A percentile compares a stretch with the other conserved stretches of the same genome.
Conservation (phyloP, 2,113 vertebrate genomes). For the Dendropsophus ebraccatus region DNA sequence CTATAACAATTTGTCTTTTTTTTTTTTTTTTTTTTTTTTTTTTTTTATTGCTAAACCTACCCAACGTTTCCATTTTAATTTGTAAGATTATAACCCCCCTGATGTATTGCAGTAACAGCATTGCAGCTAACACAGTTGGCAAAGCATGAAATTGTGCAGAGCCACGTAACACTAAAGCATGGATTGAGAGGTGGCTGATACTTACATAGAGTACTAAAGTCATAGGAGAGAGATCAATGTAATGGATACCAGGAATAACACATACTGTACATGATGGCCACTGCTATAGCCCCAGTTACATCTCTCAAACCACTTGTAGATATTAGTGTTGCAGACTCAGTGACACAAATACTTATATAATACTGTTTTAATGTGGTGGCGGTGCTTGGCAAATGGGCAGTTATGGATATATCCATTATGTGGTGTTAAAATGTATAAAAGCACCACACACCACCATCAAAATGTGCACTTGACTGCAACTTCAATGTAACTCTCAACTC, state of each 20-base stretch:
- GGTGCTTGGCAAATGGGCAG: too few relatives aligned
- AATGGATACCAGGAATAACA: not conserved
- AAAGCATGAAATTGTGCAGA: constrained; percentile 17
- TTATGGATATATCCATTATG: too few relatives aligned
- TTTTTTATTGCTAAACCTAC: constrained; percentile 28
- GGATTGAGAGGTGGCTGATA: constrained; percentile 31
- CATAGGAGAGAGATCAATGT: too few relatives aligned
- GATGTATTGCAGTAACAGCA: not conserved
- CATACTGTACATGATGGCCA: not conserved
- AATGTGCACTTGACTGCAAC: not conserved
- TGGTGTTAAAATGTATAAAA: not conserved
- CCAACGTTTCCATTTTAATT: constrained; percentile 1
- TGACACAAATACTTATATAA: not conserved
- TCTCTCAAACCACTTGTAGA: constrained; percentile 40
- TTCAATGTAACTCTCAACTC: not conserved
- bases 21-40: constrained; percentile 26
- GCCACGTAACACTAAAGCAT: constrained; percentile 7
- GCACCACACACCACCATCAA: not conserved
- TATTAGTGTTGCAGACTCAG: not conserved
- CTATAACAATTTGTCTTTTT: constrained; percentile 32
- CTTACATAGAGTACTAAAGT: not conserved
- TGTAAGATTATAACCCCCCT: not conserved
- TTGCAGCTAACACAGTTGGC: constrained; percentile 9
- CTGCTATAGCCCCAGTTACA: not conserved
- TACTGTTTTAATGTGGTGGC: not conserved